These are phyloP conservation scores for Papilio xuthus DNA, from an alignment of 1,140 invertebrate genomes.

Conservation along the genomic window DNA sequence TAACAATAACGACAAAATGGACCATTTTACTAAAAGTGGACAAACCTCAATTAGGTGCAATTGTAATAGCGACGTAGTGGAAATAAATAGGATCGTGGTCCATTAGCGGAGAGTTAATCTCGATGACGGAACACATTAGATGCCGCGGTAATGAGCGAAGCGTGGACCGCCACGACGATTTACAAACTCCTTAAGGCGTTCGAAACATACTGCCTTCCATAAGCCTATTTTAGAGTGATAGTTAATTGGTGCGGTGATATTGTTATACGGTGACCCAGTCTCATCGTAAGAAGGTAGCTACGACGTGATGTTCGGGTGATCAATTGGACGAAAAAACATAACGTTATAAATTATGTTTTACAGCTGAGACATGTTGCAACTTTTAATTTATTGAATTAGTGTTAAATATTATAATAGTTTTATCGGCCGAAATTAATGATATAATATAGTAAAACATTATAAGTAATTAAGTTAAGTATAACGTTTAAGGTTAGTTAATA, in stretches of 20 bases:
- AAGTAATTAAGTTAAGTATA: background rate
- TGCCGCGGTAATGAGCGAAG: conserved; percentile 70
- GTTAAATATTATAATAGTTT: too few relatives aligned
- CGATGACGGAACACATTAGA: conserved; percentile 79
- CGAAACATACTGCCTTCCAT: conserved; percentile 47
- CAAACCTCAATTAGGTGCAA: conserved; percentile 77
- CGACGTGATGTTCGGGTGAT: background rate
- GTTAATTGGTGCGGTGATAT: background rate
- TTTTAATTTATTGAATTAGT: too few relatives aligned
- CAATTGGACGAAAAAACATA: too few relatives aligned
- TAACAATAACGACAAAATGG: conserved; percentile 71
- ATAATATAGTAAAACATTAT: too few relatives aligned
- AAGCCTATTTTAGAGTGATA: conserved; percentile 27
- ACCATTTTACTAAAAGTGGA: conserved; percentile 78
- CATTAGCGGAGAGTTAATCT: conserved; percentile 77
- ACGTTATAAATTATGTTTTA: too few relatives aligned
- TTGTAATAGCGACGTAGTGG: conserved; percentile 75
- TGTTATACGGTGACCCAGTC: too few relatives aligned
- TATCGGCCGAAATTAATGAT: too few relatives aligned
- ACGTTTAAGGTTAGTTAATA: conserved; percentile 27
- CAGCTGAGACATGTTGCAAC: too few relatives aligned
- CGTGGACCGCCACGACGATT: conserved; percentile 74
- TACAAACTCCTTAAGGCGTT: conserved; percentile 75
- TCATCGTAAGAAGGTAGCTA: too few relatives aligned
- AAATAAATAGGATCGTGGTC: conserved; percentile 71